Evolutionary conservation across 2,113 vertebrate genomes (phyloP), one percentile per base, ranked within the genome.

Genomic region (Psilopogon haemacephalus): DNA sequence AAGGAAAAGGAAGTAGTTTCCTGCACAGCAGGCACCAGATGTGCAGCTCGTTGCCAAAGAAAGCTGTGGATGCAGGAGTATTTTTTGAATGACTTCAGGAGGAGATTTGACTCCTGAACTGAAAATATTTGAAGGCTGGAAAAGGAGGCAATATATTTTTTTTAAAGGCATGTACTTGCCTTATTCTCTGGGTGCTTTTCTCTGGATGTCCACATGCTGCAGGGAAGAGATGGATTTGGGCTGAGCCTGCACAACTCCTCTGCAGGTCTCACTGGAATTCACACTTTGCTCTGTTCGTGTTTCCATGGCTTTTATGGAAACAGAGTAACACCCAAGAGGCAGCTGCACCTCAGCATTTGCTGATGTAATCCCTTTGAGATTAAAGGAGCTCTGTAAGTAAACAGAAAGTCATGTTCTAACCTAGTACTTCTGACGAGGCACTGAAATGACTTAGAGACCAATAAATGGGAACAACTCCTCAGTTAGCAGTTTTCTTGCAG

Each of bases 321-420:
- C 42, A 71, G 52, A 86, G 7, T 20, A 60, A 48, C 69, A 68
- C 52, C 46, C 93, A 32, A 52, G 90, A 68, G 90, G 79, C 46
- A 80, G 52, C 50, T 64, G 79, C 65, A 7, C 42, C 79, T 79
- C 85, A 86, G 60, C 23, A 2, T 76, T 86, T 76, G 83, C 88
- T 93, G 83, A 91, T 89, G 88, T 91, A 85, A 95, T 94, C 52
- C 88, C 68, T 80, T 30, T 15, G 93, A 88, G 71, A 86, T 71
- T 72, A 86, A 93, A 90, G 69, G 72, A 86, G 23, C 64, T 90
- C 69, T 59, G 4, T 20, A 85, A 88, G 72, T 86, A 89, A 87
- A 83, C n/a, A 89, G 5, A 1, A 64, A 85, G 56, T 76, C 60
- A 7, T 42, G 46, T 46, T 91, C 88, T 64, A 88, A 74, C 56